A percentile compares a stretch with the other conserved stretches of the same genome.
Conservation (phyloP, 2,113 vertebrate genomes). For the Salvelinus alpinus region DNA sequence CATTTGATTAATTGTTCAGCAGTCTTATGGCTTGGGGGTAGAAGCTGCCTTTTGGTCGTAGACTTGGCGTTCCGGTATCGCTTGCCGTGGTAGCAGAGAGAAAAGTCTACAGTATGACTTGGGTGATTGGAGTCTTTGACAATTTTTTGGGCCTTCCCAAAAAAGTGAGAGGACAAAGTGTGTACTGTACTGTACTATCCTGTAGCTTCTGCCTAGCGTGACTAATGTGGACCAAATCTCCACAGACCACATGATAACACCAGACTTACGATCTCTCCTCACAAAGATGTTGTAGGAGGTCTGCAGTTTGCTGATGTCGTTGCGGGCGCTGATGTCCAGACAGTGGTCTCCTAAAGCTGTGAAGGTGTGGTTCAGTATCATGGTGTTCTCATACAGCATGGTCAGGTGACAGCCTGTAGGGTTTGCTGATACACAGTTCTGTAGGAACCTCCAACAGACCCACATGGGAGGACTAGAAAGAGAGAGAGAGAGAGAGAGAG, state of each 20-base stretch:
- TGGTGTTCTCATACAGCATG: constrained; percentile 70
- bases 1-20: too few species aligned
- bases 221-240: background rate
- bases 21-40: too few species aligned
- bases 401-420: constrained; percentile 76
- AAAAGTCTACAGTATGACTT: too few species aligned
- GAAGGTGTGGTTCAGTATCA: constrained; percentile 82
- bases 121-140: too few species aligned
- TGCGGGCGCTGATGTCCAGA: constrained; percentile 80
- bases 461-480: constrained; percentile 78
- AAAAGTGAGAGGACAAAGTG: background rate
- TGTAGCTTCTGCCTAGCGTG: background rate
- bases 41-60: too few species aligned
- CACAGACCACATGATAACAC: background rate
- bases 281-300: constrained; percentile 79
- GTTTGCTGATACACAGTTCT: constrained; percentile 69
- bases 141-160: too few species aligned
- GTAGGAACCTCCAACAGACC: constrained; percentile 84
- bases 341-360: constrained; percentile 76
- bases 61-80: too few species aligned
- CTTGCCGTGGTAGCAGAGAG: too few species aligned
- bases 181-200: too few species aligned
- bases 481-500: constrained; percentile 33
- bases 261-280: constrained; percentile 75
- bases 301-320: constrained; percentile 77